Conservation (phyloP, 2,888 invertebrate genomes). For the Drosophila planitibia region DNA sequence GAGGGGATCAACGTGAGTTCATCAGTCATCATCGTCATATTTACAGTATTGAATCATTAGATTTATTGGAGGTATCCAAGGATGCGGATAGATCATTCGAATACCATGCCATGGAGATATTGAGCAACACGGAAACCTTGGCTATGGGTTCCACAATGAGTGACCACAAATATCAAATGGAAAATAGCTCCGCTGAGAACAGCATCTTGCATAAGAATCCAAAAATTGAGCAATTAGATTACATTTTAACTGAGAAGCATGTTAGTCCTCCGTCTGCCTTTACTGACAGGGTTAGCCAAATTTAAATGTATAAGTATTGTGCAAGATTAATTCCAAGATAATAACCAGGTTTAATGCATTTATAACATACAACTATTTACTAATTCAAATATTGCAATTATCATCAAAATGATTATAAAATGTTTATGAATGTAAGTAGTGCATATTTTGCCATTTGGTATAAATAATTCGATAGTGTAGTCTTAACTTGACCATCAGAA, state of each 20-base stretch:
- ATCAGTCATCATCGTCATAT: conserved; percentile 73
- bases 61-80: conserved; percentile 74
- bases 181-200: conserved; percentile 40
- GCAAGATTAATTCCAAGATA: conserved; percentile 3
- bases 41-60: conserved; percentile 79
- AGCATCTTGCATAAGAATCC: conserved; percentile 13
- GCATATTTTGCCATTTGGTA: conserved; percentile 11
- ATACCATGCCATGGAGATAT: conserved; percentile 81
- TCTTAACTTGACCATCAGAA: neutral
- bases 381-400: conserved; percentile 3
- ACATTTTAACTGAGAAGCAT: conserved; percentile 78
- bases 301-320: conserved; percentile 18
- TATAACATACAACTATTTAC: conserved; percentile 7
- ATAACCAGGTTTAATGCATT: conserved; percentile 16
- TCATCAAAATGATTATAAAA: neutral
- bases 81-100: conserved; percentile 74
- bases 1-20: conserved; percentile 38
- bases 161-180: conserved; percentile 65
- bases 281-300: conserved; percentile 82
- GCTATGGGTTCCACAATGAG: conserved; percentile 80
- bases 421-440: conserved; percentile 20
- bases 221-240: conserved; percentile 69
- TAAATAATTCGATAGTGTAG: conserved; percentile 8
- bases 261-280: conserved; percentile 86
- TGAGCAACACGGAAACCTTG: conserved; percentile 83